These are phyloP conservation scores for Aporrectodea caliginosa DNA, from an alignment of 1,140 invertebrate genomes.

Conservation along the genomic window DNA sequence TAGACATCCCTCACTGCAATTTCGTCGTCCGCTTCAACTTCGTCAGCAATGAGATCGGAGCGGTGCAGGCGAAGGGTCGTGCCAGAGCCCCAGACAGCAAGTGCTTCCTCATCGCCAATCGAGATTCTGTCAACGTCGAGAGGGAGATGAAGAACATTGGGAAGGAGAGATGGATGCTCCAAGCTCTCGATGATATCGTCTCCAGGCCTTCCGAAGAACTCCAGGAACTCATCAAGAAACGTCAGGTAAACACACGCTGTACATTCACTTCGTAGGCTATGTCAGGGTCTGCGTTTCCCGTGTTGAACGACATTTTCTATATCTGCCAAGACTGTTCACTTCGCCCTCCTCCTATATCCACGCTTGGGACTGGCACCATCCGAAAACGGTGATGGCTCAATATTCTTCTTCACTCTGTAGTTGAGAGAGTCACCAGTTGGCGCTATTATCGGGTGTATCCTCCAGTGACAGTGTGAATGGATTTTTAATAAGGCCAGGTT, in stretches of 20 bases:
- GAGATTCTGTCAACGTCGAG: constrained; percentile 20
- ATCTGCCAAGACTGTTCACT: not conserved
- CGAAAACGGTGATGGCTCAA: not conserved
- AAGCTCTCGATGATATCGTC: not conserved
- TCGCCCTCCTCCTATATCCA: not conserved
- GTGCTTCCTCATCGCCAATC: constrained; percentile 24
- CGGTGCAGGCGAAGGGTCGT: constrained; percentile 31
- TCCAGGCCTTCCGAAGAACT: not conserved
- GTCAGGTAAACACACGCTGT: not conserved
- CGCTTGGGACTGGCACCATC: not conserved
- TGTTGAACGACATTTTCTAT: too few relatives aligned
- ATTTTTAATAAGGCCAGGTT: too few relatives aligned
- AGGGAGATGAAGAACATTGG: constrained; percentile 26
- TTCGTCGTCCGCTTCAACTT: constrained; percentile 33
- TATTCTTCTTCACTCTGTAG: not conserved
- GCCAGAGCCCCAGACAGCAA: constrained; percentile 29
- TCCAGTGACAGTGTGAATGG: too few relatives aligned
- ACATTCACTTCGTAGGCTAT: too few relatives aligned
- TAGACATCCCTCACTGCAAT: constrained; percentile 31
- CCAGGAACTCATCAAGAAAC: not conserved
- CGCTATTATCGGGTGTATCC: too few relatives aligned
- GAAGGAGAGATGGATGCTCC: constrained; percentile 25
- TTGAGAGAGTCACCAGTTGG: not conserved
- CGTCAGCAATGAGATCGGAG: constrained; percentile 34
- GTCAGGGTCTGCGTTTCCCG: too few relatives aligned